Conservation (phyloP, 2,797 vertebrate genomes). For the Percopsis omiscomaycus region DNA sequence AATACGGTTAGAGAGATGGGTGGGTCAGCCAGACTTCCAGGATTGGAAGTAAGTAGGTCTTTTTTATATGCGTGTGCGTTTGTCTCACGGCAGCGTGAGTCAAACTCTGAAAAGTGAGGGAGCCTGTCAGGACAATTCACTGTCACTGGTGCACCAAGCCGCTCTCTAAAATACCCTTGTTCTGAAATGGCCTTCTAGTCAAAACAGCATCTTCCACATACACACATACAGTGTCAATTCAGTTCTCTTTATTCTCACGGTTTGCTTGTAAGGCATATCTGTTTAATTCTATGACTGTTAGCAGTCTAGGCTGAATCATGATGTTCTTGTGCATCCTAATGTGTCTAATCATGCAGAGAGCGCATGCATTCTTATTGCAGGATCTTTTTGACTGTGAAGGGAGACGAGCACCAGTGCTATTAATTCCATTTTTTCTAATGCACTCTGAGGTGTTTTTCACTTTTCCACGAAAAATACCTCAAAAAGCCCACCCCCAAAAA, state of each 20-base stretch:
- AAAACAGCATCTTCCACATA: constrained; percentile 8
- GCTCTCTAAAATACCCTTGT: neutral
- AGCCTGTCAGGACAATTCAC: constrained; percentile 4
- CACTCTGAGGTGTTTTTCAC: neutral
- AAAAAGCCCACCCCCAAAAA: constrained; percentile 18
- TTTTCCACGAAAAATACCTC: constrained; percentile 17
- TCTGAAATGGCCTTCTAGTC: constrained; percentile 5
- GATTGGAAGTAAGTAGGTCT: too few species aligned
- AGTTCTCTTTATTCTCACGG: constrained; percentile 1
- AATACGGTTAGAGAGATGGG: too few species aligned
- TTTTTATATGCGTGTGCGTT: neutral
- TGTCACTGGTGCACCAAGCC: neutral
- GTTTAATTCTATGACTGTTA: neutral
- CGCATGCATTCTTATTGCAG: too few species aligned
- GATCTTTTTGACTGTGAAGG: too few species aligned
- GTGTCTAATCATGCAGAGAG: too few species aligned
- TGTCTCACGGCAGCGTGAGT: constrained; percentile 1
- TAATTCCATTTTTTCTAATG: neutral
- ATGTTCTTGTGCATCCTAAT: constrained; percentile 2
- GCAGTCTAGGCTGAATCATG: neutral
- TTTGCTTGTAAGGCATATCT: constrained; percentile 17
- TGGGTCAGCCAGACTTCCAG: too few species aligned
- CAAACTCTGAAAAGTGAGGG: neutral
- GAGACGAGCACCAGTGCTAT: neutral
- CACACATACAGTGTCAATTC: constrained; percentile 1